Conservation (phyloP, 2,888 invertebrate genomes). For the Stenodera caucasica region DNA sequence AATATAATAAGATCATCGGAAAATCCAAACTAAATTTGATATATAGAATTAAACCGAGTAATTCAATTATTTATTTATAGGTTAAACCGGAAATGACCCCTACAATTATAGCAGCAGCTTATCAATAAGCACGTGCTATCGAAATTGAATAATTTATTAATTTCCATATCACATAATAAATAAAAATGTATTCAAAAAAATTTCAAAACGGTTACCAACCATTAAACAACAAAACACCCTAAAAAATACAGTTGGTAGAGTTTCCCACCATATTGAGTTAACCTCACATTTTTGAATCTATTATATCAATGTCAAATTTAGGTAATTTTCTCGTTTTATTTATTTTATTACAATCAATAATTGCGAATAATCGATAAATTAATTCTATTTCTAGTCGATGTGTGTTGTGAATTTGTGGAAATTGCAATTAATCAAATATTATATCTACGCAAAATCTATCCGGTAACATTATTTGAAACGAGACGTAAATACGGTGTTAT, state of each 20-base stretch:
- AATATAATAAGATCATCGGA: background rate
- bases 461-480: conserved; percentile 63
- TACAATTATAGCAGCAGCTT: background rate
- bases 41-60: background rate
- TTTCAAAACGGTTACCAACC: background rate
- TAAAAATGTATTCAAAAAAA: background rate
- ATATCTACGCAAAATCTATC: conserved; percentile 65
- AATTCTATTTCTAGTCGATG: conserved; percentile 53
- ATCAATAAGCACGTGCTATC: conserved; percentile 3
- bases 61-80: background rate
- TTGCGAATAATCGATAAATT: background rate
- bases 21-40: background rate
- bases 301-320: background rate
- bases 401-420: conserved; percentile 68
- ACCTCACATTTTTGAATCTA: background rate
- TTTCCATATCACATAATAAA: background rate
- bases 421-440: conserved; percentile 67
- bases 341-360: no score
- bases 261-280: background rate
- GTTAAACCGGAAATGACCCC: conserved; percentile 11
- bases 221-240: background rate
- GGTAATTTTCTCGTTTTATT: background rate
- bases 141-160: background rate
- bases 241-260: background rate
- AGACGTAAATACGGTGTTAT: conserved; percentile 66